Conservation (phyloP, 2,888 invertebrate genomes). For the Agrenia bidenticulata region DNA sequence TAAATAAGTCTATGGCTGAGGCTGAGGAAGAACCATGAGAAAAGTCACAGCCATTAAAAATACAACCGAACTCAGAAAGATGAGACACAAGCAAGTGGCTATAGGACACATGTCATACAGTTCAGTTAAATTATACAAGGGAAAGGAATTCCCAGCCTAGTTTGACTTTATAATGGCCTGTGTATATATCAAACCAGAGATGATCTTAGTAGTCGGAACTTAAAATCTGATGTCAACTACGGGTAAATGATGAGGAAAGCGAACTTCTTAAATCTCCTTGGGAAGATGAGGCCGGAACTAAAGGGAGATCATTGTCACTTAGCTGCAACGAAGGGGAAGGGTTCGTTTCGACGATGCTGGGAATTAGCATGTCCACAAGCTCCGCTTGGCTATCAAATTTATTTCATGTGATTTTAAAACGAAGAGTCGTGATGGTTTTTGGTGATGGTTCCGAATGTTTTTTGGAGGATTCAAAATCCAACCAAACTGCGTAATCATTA, state of each 20-base stretch:
- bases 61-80: background rate
- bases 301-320: constrained; percentile 9
- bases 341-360: background rate
- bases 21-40: background rate
- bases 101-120: background rate
- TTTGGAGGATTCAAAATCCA: too few relatives aligned
- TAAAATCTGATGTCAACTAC: too few relatives aligned
- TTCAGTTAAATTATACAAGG: background rate
- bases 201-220: too few relatives aligned
- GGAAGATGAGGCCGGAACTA: constrained; percentile 1
- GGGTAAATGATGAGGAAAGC: too few relatives aligned
- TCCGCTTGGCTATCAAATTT: background rate
- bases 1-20: background rate
- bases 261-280: background rate
- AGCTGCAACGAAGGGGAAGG: background rate
- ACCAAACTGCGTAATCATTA: constrained; percentile 4
- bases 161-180: background rate
- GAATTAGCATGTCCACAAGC: background rate
- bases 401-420: background rate
- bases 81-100: background rate
- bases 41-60: constrained; percentile 6
- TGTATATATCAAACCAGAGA: too few relatives aligned
- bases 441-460: background rate
- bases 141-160: background rate
- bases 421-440: background rate